A percentile compares a stretch with the other conserved stretches of the same genome.
These are phyloP conservation scores for Aspidapion aeneum DNA, from an alignment of 2,888 invertebrate species.

Conservation along the genomic window DNA sequence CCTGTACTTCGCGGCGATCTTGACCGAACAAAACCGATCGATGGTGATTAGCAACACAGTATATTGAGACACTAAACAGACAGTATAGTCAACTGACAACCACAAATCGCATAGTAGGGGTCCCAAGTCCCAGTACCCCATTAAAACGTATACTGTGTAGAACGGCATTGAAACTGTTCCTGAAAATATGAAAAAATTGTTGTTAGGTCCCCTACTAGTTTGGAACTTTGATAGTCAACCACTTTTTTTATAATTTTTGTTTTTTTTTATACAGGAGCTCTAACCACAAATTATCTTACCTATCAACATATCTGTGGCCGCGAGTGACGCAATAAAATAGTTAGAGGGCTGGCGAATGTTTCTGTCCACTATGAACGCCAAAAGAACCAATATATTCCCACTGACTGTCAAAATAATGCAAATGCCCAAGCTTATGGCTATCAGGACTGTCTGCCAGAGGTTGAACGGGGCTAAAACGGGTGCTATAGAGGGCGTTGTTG, in stretches of 20 bases:
- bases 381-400: conserved; percentile 92
- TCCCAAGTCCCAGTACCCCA: conserved; percentile 96
- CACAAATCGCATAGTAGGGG: conserved; percentile 95
- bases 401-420: conserved; percentile 91
- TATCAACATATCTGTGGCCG: conserved; percentile 95
- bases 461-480: conserved; percentile 81
- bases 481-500: conserved; percentile 33
- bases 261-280: too few species aligned
- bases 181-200: too few species aligned
- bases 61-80: conserved; percentile 98
- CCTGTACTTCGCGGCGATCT: conserved; percentile 95
- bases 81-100: conserved; percentile 98
- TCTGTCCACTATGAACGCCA: conserved; percentile 93
- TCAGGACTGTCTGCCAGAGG: conserved; percentile 84
- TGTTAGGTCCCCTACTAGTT: too few species aligned
- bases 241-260: too few species aligned
- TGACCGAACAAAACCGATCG: conserved; percentile 97
- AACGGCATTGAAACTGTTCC: conserved; percentile 98
- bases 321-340: conserved; percentile 98
- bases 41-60: conserved; percentile 98
- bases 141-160: conserved; percentile 95
- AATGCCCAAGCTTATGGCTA: conserved; percentile 80
- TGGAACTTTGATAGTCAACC: too few species aligned
- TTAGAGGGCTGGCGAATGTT: conserved; percentile 96
- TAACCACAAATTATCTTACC: too few species aligned